Percentiles rank a stretch among this genome's conserved stretches.
Conservation (phyloP, 2,888 invertebrate species). For the Diaprepes abbreviatus region DNA sequence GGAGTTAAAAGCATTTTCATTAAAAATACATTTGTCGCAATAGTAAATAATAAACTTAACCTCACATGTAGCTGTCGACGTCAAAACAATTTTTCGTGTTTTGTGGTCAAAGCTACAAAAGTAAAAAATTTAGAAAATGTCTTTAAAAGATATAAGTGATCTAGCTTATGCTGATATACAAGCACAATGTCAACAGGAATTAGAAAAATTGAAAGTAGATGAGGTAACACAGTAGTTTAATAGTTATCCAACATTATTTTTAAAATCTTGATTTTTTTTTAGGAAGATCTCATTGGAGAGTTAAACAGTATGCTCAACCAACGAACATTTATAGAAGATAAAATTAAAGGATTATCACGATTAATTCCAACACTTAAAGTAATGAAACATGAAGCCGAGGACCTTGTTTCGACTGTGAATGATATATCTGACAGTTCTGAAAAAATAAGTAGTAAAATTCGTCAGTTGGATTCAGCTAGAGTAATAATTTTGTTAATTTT, state of each 20-base stretch:
- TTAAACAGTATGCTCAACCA: slow-evolving; percentile 80
- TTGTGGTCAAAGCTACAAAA: not conserved
- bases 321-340: slow-evolving; percentile 83
- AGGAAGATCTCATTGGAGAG: slow-evolving; percentile 80
- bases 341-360: slow-evolving; percentile 84
- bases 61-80: not conserved
- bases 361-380: slow-evolving; percentile 84
- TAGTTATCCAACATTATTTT: slow-evolving; percentile 1
- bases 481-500: slow-evolving; percentile 67
- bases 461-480: slow-evolving; percentile 92
- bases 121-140: slow-evolving; percentile 12
- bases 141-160: slow-evolving; percentile 16
- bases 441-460: slow-evolving; percentile 95
- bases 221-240: slow-evolving; percentile 69
- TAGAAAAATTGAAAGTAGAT: slow-evolving; percentile 72
- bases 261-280: slow-evolving; percentile 54
- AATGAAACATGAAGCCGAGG: slow-evolving; percentile 83
- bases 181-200: slow-evolving; percentile 70
- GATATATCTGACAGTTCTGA: slow-evolving; percentile 91
- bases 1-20: too few species aligned
- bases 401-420: slow-evolving; percentile 87
- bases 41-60: not conserved
- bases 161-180: slow-evolving; percentile 35
- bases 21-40: too few species aligned
- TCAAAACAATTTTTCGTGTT: not conserved